A percentile compares a stretch with the other conserved stretches of the same genome.
phyloP scores from a whole-genome alignment of 2,113 vertebrate genomes.

The Pomatostomus ruficeps region DNA sequence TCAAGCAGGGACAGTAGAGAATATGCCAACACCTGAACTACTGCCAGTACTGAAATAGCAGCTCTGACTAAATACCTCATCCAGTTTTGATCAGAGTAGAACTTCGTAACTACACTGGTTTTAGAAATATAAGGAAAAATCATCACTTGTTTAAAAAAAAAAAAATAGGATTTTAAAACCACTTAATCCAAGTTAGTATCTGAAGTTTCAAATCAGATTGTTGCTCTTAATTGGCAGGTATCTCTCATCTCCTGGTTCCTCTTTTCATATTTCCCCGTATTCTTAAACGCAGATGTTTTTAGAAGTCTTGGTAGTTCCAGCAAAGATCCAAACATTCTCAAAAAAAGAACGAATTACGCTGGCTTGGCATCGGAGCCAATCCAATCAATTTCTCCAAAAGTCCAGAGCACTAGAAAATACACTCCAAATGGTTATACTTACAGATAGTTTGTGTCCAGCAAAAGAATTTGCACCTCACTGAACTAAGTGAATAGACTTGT shows the following conservation, averaged over 20 bases:
- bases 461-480: not conserved
- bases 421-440: not conserved
- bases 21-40: not conserved
- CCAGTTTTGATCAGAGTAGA: not conserved
- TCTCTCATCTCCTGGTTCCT: not conserved
- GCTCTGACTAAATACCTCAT: not conserved
- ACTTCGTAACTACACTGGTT: not conserved
- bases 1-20: not conserved
- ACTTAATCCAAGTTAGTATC: not conserved
- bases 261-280: not conserved
- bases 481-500: not conserved
- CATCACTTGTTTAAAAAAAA: not conserved
- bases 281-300: not conserved
- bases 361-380: not conserved
- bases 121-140: not conserved
- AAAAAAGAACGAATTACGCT: rapidly evolving
- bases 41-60: not conserved
- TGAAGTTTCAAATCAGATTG: not conserved
- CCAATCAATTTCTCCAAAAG: not conserved
- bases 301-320: not conserved
- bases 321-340: not conserved
- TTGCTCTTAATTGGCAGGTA: not conserved
- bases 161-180: not conserved
- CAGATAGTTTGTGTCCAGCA: not conserved
- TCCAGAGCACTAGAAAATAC: not conserved